Conservation (phyloP, 1,140 invertebrate species). For the Drosophila mauritiana region DNA sequence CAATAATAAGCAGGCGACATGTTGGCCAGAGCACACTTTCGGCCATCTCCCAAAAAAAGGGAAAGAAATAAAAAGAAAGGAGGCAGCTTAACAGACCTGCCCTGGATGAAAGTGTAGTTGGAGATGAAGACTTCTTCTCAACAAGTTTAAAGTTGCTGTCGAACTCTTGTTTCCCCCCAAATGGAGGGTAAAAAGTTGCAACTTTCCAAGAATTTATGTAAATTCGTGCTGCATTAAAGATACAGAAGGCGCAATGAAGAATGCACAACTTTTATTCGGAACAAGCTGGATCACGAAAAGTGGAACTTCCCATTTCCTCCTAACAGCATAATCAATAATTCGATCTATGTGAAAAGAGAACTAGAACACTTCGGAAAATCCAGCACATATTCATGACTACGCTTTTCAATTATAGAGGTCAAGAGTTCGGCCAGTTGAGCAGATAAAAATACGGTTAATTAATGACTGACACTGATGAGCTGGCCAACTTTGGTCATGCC, state of each 20-base stretch:
- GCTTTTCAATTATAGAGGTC: slow-evolving; percentile 46
- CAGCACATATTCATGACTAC: slow-evolving; percentile 9
- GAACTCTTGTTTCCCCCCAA: slow-evolving; percentile 27
- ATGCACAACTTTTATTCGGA: slow-evolving; percentile 25
- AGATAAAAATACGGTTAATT: slow-evolving; percentile 62
- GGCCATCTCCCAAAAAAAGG: slow-evolving; percentile 35
- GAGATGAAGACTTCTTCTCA: slow-evolving; percentile 60
- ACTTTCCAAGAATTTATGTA: slow-evolving; percentile 59
- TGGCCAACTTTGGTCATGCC: slow-evolving; percentile 17
- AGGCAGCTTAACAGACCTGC: slow-evolving; percentile 2
- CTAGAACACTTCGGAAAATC: not conserved
- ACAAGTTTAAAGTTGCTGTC: slow-evolving; percentile 70
- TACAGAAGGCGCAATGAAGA: slow-evolving; percentile 27
- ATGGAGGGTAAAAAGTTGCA: slow-evolving; percentile 27
- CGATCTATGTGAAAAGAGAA: not conserved
- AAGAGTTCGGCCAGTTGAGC: slow-evolving; percentile 8
- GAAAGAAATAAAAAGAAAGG: not conserved
- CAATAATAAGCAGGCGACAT: slow-evolving; percentile 83
- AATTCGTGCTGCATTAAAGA: slow-evolving; percentile 68
- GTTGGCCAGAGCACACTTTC: slow-evolving; percentile 74
- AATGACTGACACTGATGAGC: slow-evolving; percentile 52
- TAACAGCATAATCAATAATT: slow-evolving; percentile 29
- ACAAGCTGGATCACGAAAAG: not conserved
- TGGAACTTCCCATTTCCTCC: not conserved
- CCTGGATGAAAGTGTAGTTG: slow-evolving; percentile 1